A percentile compares a stretch with the other conserved stretches of the same genome.
phyloP scores from a whole-genome alignment of 2,113 vertebrate genomes.

The Tringa solitaria region DNA sequence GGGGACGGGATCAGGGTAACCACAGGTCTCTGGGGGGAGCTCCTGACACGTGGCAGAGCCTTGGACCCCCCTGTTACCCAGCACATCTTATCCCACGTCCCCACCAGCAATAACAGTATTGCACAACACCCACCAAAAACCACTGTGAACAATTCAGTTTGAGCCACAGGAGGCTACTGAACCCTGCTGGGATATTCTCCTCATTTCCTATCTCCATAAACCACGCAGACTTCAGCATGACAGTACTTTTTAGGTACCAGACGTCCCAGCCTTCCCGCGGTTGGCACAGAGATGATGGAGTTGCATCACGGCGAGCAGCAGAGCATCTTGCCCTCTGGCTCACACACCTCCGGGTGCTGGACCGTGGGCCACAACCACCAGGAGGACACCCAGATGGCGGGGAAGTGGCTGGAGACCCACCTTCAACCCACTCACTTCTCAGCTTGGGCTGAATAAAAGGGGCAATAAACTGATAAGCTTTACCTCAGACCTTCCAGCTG shows the following conservation, averaged over 20 bases:
- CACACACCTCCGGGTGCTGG: not conserved
- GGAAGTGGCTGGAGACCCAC: not conserved
- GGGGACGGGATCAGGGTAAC: not conserved
- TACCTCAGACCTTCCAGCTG: not conserved
- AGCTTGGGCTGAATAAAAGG: not conserved
- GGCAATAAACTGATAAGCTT: not conserved
- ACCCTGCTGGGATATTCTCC: not conserved
- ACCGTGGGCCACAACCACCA: not conserved
- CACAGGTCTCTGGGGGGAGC: not conserved
- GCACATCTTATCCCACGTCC: not conserved
- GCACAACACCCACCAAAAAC: not conserved
- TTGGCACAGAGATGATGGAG: not conserved
- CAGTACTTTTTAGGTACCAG: not conserved
- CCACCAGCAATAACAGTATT: not conserved
- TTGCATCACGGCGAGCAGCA: rapidly evolving
- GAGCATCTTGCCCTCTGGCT: not conserved
- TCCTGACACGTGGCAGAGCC: not conserved
- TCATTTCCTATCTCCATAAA: not conserved
- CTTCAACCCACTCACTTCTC: not conserved
- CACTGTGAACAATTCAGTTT: not conserved
- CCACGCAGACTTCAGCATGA: not conserved
- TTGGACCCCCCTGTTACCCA: not conserved
- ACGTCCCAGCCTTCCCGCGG: not conserved
- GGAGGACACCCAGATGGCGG: not conserved
- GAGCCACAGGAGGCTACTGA: not conserved